Percentiles rank a stretch among this genome's conserved stretches.
These are phyloP conservation scores for Ctenopoma kingsleyae DNA, from an alignment of 2,797 vertebrate genomes.

Conservation along the genomic window DNA sequence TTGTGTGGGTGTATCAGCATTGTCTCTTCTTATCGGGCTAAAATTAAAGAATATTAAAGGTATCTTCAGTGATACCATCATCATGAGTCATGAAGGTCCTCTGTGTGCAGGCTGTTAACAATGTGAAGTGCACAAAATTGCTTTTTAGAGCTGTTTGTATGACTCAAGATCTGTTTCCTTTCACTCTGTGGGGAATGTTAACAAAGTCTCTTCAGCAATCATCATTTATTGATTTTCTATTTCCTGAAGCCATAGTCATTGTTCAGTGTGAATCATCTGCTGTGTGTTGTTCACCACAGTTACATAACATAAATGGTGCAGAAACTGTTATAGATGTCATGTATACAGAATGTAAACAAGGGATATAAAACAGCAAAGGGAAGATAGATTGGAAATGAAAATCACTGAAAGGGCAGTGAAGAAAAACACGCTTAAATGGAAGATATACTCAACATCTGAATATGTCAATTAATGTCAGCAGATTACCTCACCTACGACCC, in stretches of 20 bases:
- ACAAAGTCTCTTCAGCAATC: constrained; percentile 7
- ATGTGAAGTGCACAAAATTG: background rate
- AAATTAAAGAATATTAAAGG: background rate
- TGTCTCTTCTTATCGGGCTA: background rate
- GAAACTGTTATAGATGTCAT: constrained; percentile 4
- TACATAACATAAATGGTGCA: constrained; percentile 40
- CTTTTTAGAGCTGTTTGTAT: background rate
- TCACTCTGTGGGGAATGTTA: constrained; percentile 6
- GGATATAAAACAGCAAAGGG: background rate
- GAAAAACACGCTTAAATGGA: background rate
- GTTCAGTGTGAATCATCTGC: constrained; percentile 40
- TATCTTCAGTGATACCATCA: background rate
- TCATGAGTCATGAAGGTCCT: constrained; percentile 5
- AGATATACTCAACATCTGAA: background rate
- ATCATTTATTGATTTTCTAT: constrained; percentile 37
- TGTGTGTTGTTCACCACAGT: constrained; percentile 38
- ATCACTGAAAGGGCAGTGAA: background rate
- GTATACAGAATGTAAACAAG: background rate
- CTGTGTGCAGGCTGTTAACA: background rate
- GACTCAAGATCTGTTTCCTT: constrained; percentile 24
- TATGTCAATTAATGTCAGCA: background rate
- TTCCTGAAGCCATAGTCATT: constrained; percentile 23
- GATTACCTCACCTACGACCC: background rate
- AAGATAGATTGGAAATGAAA: background rate
- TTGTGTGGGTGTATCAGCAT: background rate